Evolutionary conservation across 2,888 invertebrate species (phyloP), one percentile per base, ranked within the genome.

Genomic region (Crossocerus cetratus): DNA sequence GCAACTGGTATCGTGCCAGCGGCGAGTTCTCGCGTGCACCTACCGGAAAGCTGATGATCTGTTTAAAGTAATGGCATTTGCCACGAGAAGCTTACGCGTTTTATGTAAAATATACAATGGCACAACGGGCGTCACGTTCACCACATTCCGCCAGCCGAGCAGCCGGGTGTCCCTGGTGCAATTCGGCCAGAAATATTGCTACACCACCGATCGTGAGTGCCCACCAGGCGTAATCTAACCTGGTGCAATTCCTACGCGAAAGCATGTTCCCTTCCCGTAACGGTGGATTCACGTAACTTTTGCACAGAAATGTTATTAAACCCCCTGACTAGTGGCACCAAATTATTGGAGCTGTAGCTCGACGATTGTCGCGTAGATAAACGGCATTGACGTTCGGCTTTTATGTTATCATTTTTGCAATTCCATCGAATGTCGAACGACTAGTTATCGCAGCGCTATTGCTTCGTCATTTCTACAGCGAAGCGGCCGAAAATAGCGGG

Each of bases 51-150:
- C 69, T 32, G 55, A 74, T 83, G 78, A 16, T 45, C 71, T 77
- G 60, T 54, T 75, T 66, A 70, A 74, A 83, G 77, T 80, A 78
- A 86, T 87, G 87, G 87, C 87, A 83, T 87, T 87, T 78, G 84
- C 84, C 53, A 83, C 78, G 49, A 80, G 83, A 77, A 81, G 84
- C 78, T 65, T 86, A 60, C 81, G 84, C 69, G 67, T 85, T 78
- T 83, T 87, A 53, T 85, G 80, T 71, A 86, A 86, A 83, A 69
- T 84, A 82, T 87, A 83, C 76, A 84, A 81, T 83, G 86, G 78
- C 65, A 86, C 60, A 60, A 64, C 77, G 18, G 76, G 74, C 54
- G 73, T 67, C 16, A 63, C 79, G 18, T 84, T 83, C 63, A 83
- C 81, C 0, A 81, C 77, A 13, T 70, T 86, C 3, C 82, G 81